Evolutionary conservation across 2,113 vertebrate species (phyloP).

Genomic region (Caracal caracal): DNA sequence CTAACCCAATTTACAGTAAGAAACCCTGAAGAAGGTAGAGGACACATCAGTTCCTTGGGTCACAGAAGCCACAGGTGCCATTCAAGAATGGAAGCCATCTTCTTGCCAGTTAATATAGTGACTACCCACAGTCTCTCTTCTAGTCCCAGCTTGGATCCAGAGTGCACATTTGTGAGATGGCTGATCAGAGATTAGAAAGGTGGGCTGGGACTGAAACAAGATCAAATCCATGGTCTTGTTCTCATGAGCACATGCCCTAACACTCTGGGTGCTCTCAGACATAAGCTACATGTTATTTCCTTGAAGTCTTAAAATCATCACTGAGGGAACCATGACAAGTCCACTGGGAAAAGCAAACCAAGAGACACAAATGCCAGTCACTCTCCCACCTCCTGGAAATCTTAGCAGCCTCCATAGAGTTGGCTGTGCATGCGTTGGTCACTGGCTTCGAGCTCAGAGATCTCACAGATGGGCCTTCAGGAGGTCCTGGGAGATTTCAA

Average conservation of each 20-base stretch:
- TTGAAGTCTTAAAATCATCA: not conserved
- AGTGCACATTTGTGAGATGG: not conserved
- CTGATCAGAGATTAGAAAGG: not conserved
- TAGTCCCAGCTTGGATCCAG: not conserved
- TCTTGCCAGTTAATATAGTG: not conserved
- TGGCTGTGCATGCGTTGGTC: accelerated
- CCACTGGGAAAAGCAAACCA: not conserved
- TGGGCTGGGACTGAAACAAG: not conserved
- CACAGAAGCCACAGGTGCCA: not conserved
- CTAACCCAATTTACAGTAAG: not conserved
- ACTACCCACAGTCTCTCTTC: not conserved
- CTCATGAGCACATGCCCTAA: not conserved
- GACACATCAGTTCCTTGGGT: not conserved
- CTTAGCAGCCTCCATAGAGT: not conserved
- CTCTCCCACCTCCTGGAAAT: not conserved
- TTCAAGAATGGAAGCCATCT: not conserved
- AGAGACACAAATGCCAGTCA: not conserved
- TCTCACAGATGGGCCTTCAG: not conserved
- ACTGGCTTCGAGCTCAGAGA: not conserved
- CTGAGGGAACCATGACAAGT: not conserved
- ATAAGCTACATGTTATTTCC: not conserved
- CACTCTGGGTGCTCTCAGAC: not conserved
- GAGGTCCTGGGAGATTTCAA: not conserved
- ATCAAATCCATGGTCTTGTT: not conserved
- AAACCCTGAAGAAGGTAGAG: not conserved